These are phyloP conservation scores for Gallinago undulata DNA, from an alignment of 2,113 vertebrate species.

Conservation along the genomic window DNA sequence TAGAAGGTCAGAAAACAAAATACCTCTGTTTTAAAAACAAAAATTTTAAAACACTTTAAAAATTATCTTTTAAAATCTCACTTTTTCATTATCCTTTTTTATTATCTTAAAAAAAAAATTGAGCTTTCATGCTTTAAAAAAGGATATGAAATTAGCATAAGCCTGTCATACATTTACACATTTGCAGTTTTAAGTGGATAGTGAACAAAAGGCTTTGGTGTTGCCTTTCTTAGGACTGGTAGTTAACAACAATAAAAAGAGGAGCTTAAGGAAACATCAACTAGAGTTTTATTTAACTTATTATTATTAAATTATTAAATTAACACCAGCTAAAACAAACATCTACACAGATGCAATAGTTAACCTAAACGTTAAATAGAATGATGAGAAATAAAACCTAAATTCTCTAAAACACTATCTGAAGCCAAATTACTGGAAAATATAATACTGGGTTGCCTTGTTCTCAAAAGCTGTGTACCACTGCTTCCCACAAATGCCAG, in stretches of 20 bases:
- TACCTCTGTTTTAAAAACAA: background rate
- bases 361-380: background rate
- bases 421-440: background rate
- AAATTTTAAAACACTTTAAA: too few species aligned
- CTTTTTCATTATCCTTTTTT: too few species aligned
- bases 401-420: background rate
- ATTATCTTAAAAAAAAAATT: background rate
- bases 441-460: background rate
- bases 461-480: background rate
- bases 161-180: background rate
- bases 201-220: background rate
- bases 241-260: background rate
- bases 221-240: background rate
- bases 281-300: background rate
- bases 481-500: background rate
- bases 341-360: background rate
- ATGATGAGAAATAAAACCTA: background rate
- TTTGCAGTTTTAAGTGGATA: background rate
- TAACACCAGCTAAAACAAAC: background rate
- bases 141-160: background rate
- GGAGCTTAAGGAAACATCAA: background rate
- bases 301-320: background rate
- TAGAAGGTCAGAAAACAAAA: background rate
- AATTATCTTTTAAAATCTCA: too few species aligned
- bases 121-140: background rate